Evolutionary conservation across 2,797 vertebrate genomes (phyloP).

Genomic region (Anguilla pacifica): DNA sequence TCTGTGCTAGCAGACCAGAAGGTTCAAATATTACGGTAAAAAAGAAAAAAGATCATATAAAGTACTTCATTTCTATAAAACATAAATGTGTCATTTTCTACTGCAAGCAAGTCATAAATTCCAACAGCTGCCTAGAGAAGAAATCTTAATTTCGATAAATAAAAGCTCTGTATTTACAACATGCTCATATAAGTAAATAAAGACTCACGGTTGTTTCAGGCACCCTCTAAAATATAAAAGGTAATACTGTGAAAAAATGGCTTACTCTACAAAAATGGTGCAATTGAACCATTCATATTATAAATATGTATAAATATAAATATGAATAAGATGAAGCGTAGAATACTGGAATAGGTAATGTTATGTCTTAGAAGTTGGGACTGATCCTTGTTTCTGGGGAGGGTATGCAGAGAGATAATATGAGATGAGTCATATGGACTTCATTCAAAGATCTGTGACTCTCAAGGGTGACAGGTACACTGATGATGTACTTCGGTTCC

Average conservation of each 20-base stretch:
- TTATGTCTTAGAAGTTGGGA: background rate
- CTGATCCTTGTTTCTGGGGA: background rate
- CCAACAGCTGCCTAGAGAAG: background rate
- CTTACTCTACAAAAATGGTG: too few relatives aligned
- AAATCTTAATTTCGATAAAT: background rate
- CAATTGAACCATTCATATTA: too few relatives aligned
- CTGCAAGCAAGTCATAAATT: background rate
- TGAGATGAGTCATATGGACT: background rate
- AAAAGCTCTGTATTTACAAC: background rate
- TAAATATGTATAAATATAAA: too few relatives aligned
- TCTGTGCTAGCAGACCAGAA: background rate
- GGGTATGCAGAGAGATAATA: background rate
- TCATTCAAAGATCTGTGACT: background rate
- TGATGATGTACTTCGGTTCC: background rate
- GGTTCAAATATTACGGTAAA: background rate
- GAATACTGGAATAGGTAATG: too few relatives aligned
- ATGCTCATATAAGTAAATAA: background rate
- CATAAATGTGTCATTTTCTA: too few relatives aligned
- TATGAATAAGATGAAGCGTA: too few relatives aligned
- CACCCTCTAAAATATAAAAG: too few relatives aligned
- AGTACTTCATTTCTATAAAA: too few relatives aligned
- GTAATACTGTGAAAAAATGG: too few relatives aligned
- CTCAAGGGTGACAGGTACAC: background rate
- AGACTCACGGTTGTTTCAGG: too few relatives aligned
- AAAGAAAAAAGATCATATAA: too few relatives aligned